Percentiles rank a stretch among this genome's conserved stretches.
These are phyloP conservation scores for Zosterops japonicus DNA, from an alignment of 2,113 vertebrate species.

Conservation along the genomic window DNA sequence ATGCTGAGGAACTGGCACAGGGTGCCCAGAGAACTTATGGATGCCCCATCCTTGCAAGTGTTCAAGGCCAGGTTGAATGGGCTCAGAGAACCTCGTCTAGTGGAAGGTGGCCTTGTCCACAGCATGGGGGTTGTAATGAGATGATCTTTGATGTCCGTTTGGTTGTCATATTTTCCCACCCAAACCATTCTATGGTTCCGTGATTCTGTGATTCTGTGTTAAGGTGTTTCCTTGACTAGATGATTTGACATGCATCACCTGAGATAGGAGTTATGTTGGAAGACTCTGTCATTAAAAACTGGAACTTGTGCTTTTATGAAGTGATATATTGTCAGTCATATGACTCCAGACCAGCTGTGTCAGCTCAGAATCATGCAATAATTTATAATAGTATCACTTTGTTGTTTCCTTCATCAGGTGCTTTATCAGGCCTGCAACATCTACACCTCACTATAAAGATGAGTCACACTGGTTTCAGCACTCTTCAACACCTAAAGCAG, in stretches of 20 bases:
- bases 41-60: neutral
- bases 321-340: too few species aligned
- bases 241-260: neutral
- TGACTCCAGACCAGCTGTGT: neutral
- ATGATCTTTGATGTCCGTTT: neutral
- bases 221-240: neutral
- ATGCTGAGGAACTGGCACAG: neutral
- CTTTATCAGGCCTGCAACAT: neutral
- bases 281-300: neutral
- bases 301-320: neutral
- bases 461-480: neutral
- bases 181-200: neutral
- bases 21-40: neutral
- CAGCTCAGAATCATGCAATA: neutral
- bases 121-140: rapidly evolving
- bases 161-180: neutral
- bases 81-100: neutral
- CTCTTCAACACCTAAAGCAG: neutral
- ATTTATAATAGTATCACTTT: neutral
- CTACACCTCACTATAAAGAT: neutral
- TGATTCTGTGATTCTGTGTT: neutral
- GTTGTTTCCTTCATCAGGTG: neutral
- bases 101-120: neutral
- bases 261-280: neutral
- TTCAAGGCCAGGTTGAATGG: neutral